Evolutionary conservation across 2,888 invertebrate species (phyloP).

Genomic region (Galerucella nymphaeae): DNA sequence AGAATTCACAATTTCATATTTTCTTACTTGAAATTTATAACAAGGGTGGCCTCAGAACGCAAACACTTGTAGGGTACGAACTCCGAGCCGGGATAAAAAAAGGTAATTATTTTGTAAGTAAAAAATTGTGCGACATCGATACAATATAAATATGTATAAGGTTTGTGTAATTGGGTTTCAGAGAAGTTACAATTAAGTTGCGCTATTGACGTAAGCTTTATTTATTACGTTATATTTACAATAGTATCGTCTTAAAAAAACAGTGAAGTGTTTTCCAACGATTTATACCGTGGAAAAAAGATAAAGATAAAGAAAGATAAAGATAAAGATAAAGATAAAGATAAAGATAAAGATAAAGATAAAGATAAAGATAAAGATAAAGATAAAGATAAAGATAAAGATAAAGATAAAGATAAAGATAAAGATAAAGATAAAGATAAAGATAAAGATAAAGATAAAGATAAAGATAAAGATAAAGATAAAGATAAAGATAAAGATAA

Average conservation of each 20-base stretch:
- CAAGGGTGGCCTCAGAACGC: constrained; percentile 44
- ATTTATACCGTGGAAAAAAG: not conserved
- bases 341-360: too few relatives aligned
- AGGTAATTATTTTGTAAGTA: constrained; percentile 34
- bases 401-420: too few relatives aligned
- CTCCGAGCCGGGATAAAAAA: constrained; percentile 23
- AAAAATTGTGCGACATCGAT: constrained; percentile 21
- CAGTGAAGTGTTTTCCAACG: not conserved
- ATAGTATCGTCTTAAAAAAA: not conserved
- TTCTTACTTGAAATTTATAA: constrained; percentile 46
- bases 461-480: too few relatives aligned
- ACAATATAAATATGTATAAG: constrained; percentile 4
- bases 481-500: too few relatives aligned
- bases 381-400: too few relatives aligned
- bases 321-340: too few relatives aligned
- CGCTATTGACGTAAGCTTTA: not conserved
- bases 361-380: too few relatives aligned
- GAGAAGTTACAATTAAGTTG: not conserved
- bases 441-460: too few relatives aligned
- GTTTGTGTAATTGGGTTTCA: constrained; percentile 3
- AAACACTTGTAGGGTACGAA: constrained; percentile 40
- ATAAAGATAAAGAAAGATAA: too few relatives aligned
- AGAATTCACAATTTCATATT: constrained; percentile 49
- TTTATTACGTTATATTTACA: not conserved
- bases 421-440: too few relatives aligned